These are phyloP conservation scores for Gryllus longicercus DNA, from an alignment of 2,888 invertebrate genomes.

Conservation along the genomic window DNA sequence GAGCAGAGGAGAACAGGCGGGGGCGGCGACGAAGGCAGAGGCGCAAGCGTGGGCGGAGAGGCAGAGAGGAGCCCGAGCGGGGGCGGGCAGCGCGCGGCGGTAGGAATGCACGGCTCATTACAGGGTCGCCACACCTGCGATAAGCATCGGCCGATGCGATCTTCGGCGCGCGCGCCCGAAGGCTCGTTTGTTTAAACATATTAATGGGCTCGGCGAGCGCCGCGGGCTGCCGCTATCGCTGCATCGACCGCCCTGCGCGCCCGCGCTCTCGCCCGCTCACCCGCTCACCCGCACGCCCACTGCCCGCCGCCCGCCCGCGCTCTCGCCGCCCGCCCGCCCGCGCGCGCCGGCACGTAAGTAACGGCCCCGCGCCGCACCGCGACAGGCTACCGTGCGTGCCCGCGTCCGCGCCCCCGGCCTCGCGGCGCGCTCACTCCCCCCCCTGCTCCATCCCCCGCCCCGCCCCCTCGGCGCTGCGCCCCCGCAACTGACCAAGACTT, in stretches of 20 bases:
- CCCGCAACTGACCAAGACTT: not conserved
- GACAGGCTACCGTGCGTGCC: not conserved
- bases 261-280: not conserved
- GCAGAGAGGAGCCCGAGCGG: not conserved
- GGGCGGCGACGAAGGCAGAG: no score
- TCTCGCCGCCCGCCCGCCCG: not conserved
- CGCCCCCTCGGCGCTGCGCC: not conserved
- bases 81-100: not conserved
- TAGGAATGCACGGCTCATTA: not conserved
- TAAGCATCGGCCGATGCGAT: not conserved
- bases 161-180: not conserved
- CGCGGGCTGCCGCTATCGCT: slow-evolving; percentile 11
- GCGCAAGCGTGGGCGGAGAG: no score
- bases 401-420: not conserved
- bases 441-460: not conserved
- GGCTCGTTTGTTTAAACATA: slow-evolving; percentile 17
- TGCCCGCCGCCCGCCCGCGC: not conserved
- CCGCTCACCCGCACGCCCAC: not conserved
- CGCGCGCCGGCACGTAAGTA: not conserved
- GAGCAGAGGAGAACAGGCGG: no score
- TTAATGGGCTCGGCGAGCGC: slow-evolving; percentile 4
- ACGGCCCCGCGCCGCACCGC: not conserved
- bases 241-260: slow-evolving; percentile 1
- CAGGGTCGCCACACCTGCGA: slow-evolving; percentile 17
- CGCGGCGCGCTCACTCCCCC: not conserved